These are phyloP conservation scores for Lepidurus apus DNA, from an alignment of 1,140 invertebrate genomes.

Conservation along the genomic window DNA sequence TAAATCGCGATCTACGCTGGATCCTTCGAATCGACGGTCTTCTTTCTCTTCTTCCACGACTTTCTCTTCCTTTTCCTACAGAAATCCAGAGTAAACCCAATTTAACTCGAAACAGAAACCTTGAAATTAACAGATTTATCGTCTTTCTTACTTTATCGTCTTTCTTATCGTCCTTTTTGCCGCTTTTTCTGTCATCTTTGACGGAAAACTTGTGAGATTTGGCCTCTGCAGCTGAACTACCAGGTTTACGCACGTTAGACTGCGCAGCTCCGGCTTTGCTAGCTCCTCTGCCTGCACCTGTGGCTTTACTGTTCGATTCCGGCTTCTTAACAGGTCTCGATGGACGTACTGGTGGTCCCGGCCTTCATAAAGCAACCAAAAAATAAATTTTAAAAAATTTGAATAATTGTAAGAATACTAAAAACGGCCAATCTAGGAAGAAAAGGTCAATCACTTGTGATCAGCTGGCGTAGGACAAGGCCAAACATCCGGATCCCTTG, in stretches of 20 bases:
- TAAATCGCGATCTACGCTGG: slow-evolving; percentile 82
- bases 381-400: not conserved
- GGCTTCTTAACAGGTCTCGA: slow-evolving; percentile 40
- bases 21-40: slow-evolving; percentile 85
- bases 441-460: slow-evolving; percentile 54
- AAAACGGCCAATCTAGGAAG: not conserved
- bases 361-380: slow-evolving; percentile 27
- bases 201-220: not conserved
- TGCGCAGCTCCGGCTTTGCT: not conserved
- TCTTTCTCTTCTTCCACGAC: slow-evolving; percentile 48
- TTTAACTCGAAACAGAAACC: not conserved
- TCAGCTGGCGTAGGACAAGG: slow-evolving; percentile 78
- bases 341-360: slow-evolving; percentile 36
- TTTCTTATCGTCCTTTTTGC: slow-evolving; percentile 44
- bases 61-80: slow-evolving; percentile 55
- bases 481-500: slow-evolving; percentile 81
- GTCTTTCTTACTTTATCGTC: slow-evolving; percentile 41
- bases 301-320: not conserved
- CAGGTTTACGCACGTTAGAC: not conserved
- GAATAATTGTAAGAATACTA: not conserved
- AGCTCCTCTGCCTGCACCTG: not conserved
- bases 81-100: slow-evolving; percentile 26
- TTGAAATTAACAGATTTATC: slow-evolving; percentile 35
- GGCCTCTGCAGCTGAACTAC: not conserved
- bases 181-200: slow-evolving; percentile 37